phyloP scores from a whole-genome alignment of 1,140 invertebrate genomes.

The Spodoptera frugiperda region DNA sequence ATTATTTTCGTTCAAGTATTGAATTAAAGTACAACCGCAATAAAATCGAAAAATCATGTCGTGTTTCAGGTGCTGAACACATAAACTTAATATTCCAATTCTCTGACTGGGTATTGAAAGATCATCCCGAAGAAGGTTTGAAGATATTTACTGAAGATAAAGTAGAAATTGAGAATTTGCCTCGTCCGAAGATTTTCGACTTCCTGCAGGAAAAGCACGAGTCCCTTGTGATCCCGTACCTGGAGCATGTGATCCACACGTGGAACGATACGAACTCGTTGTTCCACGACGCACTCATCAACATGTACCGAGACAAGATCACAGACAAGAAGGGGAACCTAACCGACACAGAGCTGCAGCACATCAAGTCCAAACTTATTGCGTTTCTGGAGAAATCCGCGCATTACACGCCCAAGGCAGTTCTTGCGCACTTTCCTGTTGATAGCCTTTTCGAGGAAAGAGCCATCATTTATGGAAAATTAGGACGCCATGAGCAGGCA shows the following conservation, averaged over 20 bases:
- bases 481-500: constrained; percentile 96
- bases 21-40: too few relatives aligned
- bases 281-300: constrained; percentile 96
- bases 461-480: constrained; percentile 96
- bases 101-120: constrained; percentile 96
- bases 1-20: too few relatives aligned
- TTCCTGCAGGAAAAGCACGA: constrained; percentile 94
- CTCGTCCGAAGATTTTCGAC: constrained; percentile 95
- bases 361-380: constrained; percentile 92
- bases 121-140: constrained; percentile 95
- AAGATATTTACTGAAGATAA: constrained; percentile 98
- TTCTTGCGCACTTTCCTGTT: constrained; percentile 95
- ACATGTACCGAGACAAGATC: constrained; percentile 91
- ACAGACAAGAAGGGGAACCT: constrained; percentile 86
- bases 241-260: constrained; percentile 96
- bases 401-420: constrained; percentile 94
- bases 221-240: constrained; percentile 94
- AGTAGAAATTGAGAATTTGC: constrained; percentile 94
- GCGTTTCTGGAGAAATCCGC: constrained; percentile 94
- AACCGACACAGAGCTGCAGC: constrained; percentile 88
- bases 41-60: too few relatives aligned
- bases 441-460: constrained; percentile 96
- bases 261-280: constrained; percentile 95
- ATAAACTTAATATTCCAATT: constrained; percentile 97
- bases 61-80: constrained; percentile 90